Evolutionary conservation across 2,888 invertebrate species (phyloP).

Genomic region (Merodon equestris): DNA sequence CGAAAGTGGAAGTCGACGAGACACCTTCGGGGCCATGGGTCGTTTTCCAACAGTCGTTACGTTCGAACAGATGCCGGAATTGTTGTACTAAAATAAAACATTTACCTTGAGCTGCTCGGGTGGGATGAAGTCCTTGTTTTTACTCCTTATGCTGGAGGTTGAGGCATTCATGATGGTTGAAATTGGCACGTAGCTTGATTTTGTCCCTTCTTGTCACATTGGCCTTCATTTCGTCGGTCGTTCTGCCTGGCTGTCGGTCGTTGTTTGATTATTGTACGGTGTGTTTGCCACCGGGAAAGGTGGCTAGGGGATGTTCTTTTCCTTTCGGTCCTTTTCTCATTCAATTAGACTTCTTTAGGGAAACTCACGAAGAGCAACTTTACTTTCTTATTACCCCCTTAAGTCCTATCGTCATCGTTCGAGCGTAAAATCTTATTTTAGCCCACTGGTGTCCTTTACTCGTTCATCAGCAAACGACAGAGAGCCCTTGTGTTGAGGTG

Average conservation of each 20-base stretch:
- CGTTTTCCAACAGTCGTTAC: slow-evolving; percentile 5
- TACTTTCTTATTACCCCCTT: slow-evolving; percentile 65
- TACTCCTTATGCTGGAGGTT: neutral
- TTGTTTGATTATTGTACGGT: too few species aligned
- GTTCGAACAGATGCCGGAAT: slow-evolving; percentile 36
- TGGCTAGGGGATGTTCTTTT: slow-evolving; percentile 47
- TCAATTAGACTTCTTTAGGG: slow-evolving; percentile 57
- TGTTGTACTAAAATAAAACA: too few species aligned
- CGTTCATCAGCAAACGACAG: slow-evolving; percentile 1
- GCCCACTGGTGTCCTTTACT: slow-evolving; percentile 39
- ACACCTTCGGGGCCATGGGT: slow-evolving; percentile 57
- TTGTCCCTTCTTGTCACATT: slow-evolving; percentile 51
- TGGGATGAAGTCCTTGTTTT: slow-evolving; percentile 25
- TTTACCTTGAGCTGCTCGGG: slow-evolving; percentile 22
- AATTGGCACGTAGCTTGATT: slow-evolving; percentile 66
- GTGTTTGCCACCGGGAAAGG: slow-evolving; percentile 12
- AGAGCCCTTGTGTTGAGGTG: slow-evolving; percentile 43
- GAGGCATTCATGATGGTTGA: slow-evolving; percentile 46
- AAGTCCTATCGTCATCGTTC: slow-evolving; percentile 64
- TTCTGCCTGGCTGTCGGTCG: slow-evolving; percentile 20
- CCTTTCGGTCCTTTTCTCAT: slow-evolving; percentile 42
- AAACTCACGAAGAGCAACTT: slow-evolving; percentile 38
- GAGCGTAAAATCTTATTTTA: slow-evolving; percentile 57
- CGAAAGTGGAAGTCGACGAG: neutral
- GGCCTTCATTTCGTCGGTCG: neutral